Conservation (phyloP, 2,888 invertebrate genomes). For the Rhimphoctona megacephalus region DNA sequence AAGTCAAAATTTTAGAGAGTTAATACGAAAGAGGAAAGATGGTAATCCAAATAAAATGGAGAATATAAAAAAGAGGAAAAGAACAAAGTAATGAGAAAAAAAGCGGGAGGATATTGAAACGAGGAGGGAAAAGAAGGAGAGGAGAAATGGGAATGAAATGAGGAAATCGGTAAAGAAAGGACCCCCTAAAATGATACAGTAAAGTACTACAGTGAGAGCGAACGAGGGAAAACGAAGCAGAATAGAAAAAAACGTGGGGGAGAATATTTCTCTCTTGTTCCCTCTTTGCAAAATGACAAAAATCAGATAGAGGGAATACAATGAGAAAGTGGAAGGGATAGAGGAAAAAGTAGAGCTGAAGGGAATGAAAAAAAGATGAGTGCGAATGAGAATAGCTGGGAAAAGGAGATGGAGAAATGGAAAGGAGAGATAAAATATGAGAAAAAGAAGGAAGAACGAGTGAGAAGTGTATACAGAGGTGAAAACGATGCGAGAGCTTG, state of each 20-base stretch:
- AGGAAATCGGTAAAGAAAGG: slow-evolving; percentile 15
- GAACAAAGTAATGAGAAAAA: neutral
- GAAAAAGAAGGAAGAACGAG: slow-evolving; percentile 14
- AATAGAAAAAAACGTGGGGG: neutral
- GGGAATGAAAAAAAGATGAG: neutral
- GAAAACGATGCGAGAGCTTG: slow-evolving; percentile 54
- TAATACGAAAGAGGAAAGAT: slow-evolving; percentile 9
- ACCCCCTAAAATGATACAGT: slow-evolving; percentile 6
- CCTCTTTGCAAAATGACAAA: neutral
- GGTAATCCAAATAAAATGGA: slow-evolving; percentile 4
- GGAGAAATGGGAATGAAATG: neutral
- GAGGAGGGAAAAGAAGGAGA: neutral
- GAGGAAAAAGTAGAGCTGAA: neutral
- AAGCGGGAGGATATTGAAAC: neutral
- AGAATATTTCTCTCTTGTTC: neutral
- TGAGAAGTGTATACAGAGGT: slow-evolving; percentile 33
- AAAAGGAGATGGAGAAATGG: neutral
- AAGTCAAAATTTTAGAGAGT: neutral
- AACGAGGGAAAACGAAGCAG: neutral
- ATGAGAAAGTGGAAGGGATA: neutral
- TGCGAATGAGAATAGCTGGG: slow-evolving; percentile 6
- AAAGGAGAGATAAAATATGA: slow-evolving; percentile 16
- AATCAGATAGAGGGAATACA: slow-evolving; percentile 3
- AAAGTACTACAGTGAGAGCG: neutral
- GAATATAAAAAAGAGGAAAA: slow-evolving; percentile 6